Evolutionary conservation across 2,113 vertebrate species (phyloP).

Genomic region (Eptesicus fuscus): DNA sequence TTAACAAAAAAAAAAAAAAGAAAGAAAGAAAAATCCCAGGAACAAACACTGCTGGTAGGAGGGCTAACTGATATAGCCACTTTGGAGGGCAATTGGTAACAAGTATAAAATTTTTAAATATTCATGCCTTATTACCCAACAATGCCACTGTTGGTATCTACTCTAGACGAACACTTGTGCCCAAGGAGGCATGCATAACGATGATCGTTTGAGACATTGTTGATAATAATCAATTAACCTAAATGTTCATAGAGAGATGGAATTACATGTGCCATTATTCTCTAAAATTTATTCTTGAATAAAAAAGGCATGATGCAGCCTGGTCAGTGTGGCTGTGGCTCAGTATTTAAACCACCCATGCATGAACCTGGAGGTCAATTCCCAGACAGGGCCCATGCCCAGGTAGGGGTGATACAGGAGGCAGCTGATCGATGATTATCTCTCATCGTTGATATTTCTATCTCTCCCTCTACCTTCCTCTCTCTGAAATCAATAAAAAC

Average conservation of each 20-base stretch:
- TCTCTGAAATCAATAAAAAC: no score
- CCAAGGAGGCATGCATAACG: not conserved
- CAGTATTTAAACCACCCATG: no score
- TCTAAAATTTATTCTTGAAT: not conserved
- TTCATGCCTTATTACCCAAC: not conserved
- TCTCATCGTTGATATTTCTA: no score
- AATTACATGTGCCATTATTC: not conserved
- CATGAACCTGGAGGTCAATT: no score
- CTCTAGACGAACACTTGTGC: not conserved
- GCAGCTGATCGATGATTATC: no score
- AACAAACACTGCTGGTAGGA: not conserved
- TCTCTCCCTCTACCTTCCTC: no score
- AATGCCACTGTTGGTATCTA: not conserved
- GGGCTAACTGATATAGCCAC: not conserved
- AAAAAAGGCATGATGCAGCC: not conserved
- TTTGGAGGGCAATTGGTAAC: not conserved
- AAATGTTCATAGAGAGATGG: not conserved
- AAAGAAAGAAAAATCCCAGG: not conserved
- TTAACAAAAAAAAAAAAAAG: no score
- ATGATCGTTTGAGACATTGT: not conserved
- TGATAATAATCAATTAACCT: not conserved
- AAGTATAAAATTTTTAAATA: not conserved
- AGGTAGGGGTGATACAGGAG: no score
- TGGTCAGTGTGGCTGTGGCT: no score
- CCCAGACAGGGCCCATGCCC: no score